These are phyloP conservation scores for Bombus ignitus DNA, from an alignment of 1,140 invertebrate genomes.

Conservation along the genomic window DNA sequence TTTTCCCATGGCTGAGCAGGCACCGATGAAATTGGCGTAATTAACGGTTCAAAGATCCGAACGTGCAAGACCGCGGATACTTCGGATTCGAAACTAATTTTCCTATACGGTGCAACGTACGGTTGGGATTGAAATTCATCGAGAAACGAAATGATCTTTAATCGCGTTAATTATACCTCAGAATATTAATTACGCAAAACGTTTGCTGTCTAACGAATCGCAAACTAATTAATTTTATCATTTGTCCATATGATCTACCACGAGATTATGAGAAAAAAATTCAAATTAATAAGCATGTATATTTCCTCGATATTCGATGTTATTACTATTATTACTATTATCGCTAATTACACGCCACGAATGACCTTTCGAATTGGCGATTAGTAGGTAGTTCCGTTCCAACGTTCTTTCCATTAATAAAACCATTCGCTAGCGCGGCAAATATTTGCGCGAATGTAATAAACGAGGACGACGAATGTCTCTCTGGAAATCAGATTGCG, in stretches of 20 bases:
- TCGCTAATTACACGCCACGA: not conserved
- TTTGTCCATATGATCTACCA: too few species aligned
- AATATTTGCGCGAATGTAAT: conserved; percentile 34
- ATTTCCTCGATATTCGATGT: not conserved
- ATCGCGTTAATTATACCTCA: not conserved
- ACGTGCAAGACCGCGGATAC: too few species aligned
- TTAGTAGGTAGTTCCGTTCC: too few species aligned
- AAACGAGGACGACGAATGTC: conserved; percentile 1
- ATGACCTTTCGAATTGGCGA: not conserved
- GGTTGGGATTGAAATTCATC: too few species aligned
- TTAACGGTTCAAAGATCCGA: not conserved
- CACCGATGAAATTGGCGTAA: not conserved
- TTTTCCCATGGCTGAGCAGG: not conserved
- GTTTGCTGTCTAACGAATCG: not conserved
- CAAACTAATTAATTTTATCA: too few species aligned
- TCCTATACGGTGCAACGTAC: too few species aligned
- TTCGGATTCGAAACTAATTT: not conserved
- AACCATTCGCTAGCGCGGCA: not conserved
- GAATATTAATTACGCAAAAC: too few species aligned
- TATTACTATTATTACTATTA: not conserved
- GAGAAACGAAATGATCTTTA: not conserved
- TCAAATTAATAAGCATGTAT: not conserved
- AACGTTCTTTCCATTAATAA: not conserved
- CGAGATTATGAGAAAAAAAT: not conserved
- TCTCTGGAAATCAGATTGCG: conserved; percentile 38